Evolutionary conservation across 2,113 vertebrate species (phyloP).

Genomic region (Burhinus bistriatus): DNA sequence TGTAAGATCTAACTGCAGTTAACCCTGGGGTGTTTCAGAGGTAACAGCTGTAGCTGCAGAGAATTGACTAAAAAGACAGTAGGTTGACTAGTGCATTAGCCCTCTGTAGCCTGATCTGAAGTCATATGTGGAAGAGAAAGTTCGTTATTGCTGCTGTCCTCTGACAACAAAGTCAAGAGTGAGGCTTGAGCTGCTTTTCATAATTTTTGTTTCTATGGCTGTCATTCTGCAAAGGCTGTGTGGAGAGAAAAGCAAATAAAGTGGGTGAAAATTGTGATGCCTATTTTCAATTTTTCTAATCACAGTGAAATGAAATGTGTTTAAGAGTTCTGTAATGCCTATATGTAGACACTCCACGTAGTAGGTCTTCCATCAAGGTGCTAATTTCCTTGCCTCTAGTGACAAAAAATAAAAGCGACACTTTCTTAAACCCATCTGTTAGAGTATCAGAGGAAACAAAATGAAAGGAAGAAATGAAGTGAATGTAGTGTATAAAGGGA

Average conservation of each 20-base stretch:
- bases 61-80: not conserved
- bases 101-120: not conserved
- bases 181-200: not conserved
- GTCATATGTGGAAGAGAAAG: not conserved
- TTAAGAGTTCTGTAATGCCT: constrained; percentile 18
- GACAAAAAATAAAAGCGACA: constrained; percentile 43
- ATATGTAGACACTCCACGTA: not conserved
- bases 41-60: not conserved
- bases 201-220: not conserved
- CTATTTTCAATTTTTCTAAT: constrained; percentile 43
- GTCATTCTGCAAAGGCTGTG: not conserved
- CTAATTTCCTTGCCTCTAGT: constrained; percentile 61
- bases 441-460: constrained; percentile 61
- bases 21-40: not conserved
- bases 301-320: constrained; percentile 1
- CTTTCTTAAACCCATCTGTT: constrained; percentile 54
- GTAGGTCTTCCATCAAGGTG: constrained; percentile 32
- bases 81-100: not conserved
- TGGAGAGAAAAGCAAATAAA: not conserved
- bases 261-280: not conserved
- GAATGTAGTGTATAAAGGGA: not conserved
- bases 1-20: not conserved
- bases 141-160: not conserved
- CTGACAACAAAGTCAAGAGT: not conserved
- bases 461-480: constrained; percentile 42